A percentile compares a stretch with the other conserved stretches of the same genome.
These are phyloP conservation scores for Acleris holmiana DNA, from an alignment of 2,888 invertebrate species.

Conservation along the genomic window DNA sequence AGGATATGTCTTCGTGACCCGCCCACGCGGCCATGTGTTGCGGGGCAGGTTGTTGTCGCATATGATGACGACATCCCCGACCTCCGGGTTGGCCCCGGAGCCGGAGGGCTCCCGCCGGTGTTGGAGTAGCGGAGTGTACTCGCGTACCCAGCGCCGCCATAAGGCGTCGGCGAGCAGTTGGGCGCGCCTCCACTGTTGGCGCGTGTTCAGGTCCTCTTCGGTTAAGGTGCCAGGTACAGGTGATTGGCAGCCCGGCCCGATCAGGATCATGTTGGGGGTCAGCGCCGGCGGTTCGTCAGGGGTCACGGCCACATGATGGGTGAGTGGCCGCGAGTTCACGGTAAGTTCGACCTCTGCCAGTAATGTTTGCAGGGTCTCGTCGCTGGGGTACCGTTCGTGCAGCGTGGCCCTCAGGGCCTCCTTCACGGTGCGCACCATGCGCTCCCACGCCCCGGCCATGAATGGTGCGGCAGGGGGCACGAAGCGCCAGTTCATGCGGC, in stretches of 20 bases:
- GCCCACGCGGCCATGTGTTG: too few species aligned
- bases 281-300: not conserved
- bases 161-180: not conserved
- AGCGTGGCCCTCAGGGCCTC: not conserved
- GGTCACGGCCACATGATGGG: not conserved
- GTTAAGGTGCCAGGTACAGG: not conserved
- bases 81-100: not conserved
- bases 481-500: not conserved
- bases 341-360: not conserved
- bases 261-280: not conserved
- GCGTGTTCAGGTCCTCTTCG: not conserved
- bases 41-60: too few species aligned
- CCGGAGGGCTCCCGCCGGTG: not conserved
- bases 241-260: not conserved
- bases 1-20: too few species aligned
- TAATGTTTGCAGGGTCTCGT: not conserved
- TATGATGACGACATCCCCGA: too few species aligned
- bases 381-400: not conserved
- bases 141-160: too few species aligned
- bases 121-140: not conserved
- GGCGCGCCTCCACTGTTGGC: constrained; percentile 2
- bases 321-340: not conserved
- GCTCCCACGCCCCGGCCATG: not conserved
- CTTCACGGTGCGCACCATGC: not conserved
- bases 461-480: not conserved